A percentile compares a stretch with the other conserved stretches of the same genome.
phyloP scores from a whole-genome alignment of 2,797 vertebrate species.

The Lacerta agilis region DNA sequence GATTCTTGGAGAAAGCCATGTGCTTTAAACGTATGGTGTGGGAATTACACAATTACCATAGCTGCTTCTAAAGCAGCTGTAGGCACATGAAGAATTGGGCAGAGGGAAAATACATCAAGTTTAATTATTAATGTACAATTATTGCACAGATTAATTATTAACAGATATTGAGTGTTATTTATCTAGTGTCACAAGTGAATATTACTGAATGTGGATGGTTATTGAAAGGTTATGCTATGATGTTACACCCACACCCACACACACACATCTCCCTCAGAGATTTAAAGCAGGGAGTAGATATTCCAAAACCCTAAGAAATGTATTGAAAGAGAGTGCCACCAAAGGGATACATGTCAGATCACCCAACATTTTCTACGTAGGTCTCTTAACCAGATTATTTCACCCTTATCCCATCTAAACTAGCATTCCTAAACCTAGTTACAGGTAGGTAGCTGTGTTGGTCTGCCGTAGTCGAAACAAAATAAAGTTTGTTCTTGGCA shows the following conservation, averaged over 20 bases:
- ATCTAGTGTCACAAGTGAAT: slow-evolving; percentile 3
- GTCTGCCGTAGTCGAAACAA: too few relatives aligned
- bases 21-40: too few relatives aligned
- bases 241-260: background rate
- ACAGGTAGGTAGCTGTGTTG: too few relatives aligned
- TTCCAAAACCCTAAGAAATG: background rate
- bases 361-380: background rate
- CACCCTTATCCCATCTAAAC: background rate
- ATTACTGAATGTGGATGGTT: background rate
- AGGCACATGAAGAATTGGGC: background rate
- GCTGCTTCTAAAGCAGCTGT: background rate
- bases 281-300: background rate
- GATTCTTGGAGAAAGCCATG: too few relatives aligned
- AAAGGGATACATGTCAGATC: background rate
- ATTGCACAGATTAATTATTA: slow-evolving; percentile 36
- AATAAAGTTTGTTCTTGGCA: too few relatives aligned
- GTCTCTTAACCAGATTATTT: background rate
- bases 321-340: background rate
- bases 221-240: background rate
- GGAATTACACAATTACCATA: background rate
- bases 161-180: slow-evolving; percentile 24
- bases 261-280: background rate
- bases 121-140: slow-evolving; percentile 35
- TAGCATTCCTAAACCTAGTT: background rate
- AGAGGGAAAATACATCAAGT: background rate